Evolutionary conservation across 23 tunicate genomes (phyloP).

Genomic region (Trididemnum nubilum): DNA sequence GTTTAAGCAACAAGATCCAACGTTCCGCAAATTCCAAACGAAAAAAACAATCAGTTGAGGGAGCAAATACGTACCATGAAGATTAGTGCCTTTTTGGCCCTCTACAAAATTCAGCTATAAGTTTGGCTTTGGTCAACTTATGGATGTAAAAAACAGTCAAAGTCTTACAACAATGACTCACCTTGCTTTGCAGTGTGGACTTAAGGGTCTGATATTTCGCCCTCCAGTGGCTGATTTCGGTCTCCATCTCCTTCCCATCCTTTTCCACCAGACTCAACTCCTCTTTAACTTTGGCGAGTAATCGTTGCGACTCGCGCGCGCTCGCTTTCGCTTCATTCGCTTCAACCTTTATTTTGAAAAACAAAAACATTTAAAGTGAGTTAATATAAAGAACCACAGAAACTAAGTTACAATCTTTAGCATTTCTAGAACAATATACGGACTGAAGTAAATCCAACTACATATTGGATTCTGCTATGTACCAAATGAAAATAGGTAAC

Average conservation of each 20-base stretch:
- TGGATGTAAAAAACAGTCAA: too few species aligned
- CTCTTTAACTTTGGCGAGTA: slow-evolving; percentile 60
- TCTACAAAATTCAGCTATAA: too few species aligned
- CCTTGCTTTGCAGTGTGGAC: slow-evolving; percentile 60
- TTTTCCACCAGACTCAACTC: slow-evolving; percentile 39
- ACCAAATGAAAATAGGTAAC: too few species aligned
- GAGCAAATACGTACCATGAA: too few species aligned
- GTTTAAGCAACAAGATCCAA: too few species aligned
- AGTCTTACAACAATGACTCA: too few species aligned
- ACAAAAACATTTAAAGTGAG: not conserved
- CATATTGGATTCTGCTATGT: too few species aligned
- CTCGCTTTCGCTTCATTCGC: slow-evolving; percentile 78
- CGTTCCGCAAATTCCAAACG: too few species aligned
- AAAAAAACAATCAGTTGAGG: too few species aligned
- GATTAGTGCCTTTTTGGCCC: too few species aligned
- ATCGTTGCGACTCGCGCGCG: slow-evolving; percentile 54
- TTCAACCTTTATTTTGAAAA: slow-evolving; percentile 55
- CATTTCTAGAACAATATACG: not conserved
- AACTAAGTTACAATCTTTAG: not conserved
- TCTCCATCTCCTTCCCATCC: slow-evolving; percentile 28
- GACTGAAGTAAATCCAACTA: too few species aligned
- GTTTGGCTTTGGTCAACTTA: too few species aligned
- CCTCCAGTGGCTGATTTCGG: slow-evolving; percentile 43
- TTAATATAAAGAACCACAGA: not conserved
- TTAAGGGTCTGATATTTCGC: slow-evolving; percentile 62